Evolutionary conservation across 2,113 vertebrate species (phyloP).

Genomic region (Podarcis cretensis): DNA sequence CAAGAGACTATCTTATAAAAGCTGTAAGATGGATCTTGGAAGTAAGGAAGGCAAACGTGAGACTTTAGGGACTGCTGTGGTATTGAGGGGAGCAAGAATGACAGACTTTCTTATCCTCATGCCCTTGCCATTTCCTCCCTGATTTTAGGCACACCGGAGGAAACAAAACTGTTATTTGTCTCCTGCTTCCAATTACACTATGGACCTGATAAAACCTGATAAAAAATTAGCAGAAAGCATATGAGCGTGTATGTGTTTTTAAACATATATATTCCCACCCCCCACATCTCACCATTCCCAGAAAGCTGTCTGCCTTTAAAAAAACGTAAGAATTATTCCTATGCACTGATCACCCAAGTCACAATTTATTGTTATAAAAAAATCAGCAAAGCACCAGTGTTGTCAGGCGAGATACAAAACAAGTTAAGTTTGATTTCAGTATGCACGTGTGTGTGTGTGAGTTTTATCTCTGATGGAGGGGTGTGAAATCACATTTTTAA

Average conservation of each 20-base stretch:
- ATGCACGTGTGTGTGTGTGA: background rate
- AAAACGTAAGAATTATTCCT: constrained; percentile 29
- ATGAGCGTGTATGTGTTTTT: constrained; percentile 44
- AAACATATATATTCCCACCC: background rate
- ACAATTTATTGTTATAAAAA: constrained; percentile 19
- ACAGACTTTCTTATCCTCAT: too few species aligned
- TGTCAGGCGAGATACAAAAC: constrained; percentile 35
- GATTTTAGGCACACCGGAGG: constrained; percentile 58
- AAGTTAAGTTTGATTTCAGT: background rate
- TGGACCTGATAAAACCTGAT: constrained; percentile 70
- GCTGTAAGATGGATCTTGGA: too few species aligned
- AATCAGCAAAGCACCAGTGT: constrained; percentile 5
- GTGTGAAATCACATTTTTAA: constrained; percentile 39
- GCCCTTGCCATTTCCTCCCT: constrained; percentile 8
- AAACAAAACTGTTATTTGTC: constrained; percentile 62
- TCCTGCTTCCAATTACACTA: constrained; percentile 51
- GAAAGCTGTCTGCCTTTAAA: constrained; percentile 29
- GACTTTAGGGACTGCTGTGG: too few species aligned
- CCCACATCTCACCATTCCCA: background rate
- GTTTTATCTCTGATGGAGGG: constrained; percentile 18
- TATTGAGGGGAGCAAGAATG: too few species aligned
- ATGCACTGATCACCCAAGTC: constrained; percentile 61
- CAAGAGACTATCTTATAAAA: background rate
- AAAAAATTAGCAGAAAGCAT: constrained; percentile 69
- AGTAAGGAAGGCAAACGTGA: too few species aligned